These are phyloP conservation scores for Zaprionus bogoriensis DNA, from an alignment of 2,888 invertebrate genomes.

Conservation along the genomic window DNA sequence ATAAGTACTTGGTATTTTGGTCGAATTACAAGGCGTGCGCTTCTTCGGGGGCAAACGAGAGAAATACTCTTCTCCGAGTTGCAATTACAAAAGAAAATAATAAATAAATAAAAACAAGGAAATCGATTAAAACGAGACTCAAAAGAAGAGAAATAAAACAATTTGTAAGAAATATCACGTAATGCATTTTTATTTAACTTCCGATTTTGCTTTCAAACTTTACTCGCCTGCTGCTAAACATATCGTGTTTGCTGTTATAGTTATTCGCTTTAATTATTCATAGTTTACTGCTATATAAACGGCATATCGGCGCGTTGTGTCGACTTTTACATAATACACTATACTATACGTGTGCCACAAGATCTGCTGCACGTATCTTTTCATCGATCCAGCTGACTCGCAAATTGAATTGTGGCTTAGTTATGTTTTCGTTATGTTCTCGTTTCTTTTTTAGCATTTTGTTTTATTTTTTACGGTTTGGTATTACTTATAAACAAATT, in stretches of 20 bases:
- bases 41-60: no score
- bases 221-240: slow-evolving; percentile 37
- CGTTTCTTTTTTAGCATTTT: slow-evolving; percentile 20
- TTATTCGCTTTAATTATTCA: slow-evolving; percentile 13
- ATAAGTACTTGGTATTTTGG: slow-evolving; percentile 49
- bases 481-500: slow-evolving; percentile 77
- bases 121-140: neutral
- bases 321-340: slow-evolving; percentile 45
- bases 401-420: slow-evolving; percentile 43
- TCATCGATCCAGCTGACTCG: slow-evolving; percentile 44
- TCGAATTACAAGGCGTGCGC: slow-evolving; percentile 65
- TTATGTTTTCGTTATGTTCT: slow-evolving; percentile 7
- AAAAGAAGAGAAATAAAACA: slow-evolving; percentile 51
- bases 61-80: neutral
- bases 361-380: slow-evolving; percentile 39
- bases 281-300: slow-evolving; percentile 37
- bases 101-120: no score
- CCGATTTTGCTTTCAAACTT: slow-evolving; percentile 34
- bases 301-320: slow-evolving; percentile 28
- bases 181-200: slow-evolving; percentile 70
- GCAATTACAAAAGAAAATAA: neutral
- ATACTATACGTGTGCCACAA: slow-evolving; percentile 52
- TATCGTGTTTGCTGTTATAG: slow-evolving; percentile 23
- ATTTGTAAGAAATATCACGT: slow-evolving; percentile 76
- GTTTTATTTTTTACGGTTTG: slow-evolving; percentile 53